Evolutionary conservation across 2,113 vertebrate genomes (phyloP).

Genomic region (Acanthisitta chloris): DNA sequence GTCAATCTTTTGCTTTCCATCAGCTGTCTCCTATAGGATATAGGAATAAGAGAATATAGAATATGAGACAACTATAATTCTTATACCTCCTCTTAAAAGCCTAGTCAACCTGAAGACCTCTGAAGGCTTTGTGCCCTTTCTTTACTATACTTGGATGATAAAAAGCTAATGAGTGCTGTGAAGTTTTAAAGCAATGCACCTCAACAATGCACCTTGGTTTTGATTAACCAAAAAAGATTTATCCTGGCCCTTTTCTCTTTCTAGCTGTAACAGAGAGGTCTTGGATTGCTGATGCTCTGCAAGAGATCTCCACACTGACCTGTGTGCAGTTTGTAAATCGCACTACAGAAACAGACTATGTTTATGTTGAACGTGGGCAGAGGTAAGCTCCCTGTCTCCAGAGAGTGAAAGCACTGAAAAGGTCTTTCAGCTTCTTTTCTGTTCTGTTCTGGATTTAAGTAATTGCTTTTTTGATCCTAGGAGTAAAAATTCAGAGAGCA

Average conservation of each 20-base stretch:
- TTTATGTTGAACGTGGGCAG: conserved; percentile 80
- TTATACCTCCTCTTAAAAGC: background rate
- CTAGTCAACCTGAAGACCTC: background rate
- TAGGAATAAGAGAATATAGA: too few relatives aligned
- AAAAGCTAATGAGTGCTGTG: background rate
- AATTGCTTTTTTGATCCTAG: background rate
- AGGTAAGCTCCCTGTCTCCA: conserved; percentile 68
- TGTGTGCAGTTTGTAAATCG: conserved; percentile 82
- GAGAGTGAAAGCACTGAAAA: background rate
- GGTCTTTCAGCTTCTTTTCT: background rate
- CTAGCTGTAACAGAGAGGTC: conserved; percentile 45
- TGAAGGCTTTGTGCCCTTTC: background rate
- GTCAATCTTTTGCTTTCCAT: background rate
- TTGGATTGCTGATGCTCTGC: conserved; percentile 70
- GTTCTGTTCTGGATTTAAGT: background rate
- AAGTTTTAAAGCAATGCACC: background rate
- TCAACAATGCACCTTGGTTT: background rate
- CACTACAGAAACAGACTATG: conserved; percentile 81
- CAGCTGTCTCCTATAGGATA: background rate
- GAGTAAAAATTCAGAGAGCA: background rate
- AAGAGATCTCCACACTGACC: conserved; percentile 77
- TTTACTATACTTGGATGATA: background rate
- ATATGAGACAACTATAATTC: background rate
- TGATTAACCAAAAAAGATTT: background rate
- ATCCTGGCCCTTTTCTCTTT: background rate